Conservation (phyloP, 2,797 vertebrate species). For the Anomalospiza imberbis region DNA sequence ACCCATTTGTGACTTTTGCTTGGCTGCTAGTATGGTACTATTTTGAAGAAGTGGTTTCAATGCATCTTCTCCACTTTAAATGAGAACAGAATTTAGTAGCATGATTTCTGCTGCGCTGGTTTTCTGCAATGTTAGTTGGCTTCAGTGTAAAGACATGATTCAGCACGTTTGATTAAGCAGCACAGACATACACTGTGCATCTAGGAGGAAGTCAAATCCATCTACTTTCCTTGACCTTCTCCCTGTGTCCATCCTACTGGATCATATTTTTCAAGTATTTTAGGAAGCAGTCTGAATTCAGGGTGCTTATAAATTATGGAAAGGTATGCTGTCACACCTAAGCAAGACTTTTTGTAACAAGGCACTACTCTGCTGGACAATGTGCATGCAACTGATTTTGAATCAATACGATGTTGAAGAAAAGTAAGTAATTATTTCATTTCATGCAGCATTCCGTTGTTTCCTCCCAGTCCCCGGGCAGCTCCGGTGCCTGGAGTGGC, state of each 20-base stretch:
- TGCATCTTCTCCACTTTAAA: neutral
- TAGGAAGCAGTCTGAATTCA: neutral
- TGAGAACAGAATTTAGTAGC: neutral
- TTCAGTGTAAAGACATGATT: neutral
- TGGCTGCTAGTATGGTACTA: neutral
- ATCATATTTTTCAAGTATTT: neutral
- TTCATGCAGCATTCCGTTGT: no score
- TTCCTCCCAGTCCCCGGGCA: no score
- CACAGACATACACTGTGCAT: neutral
- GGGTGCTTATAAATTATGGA: neutral
- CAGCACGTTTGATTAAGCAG: neutral
- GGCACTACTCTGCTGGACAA: neutral
- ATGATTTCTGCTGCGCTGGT: neutral
- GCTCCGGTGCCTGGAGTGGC: no score
- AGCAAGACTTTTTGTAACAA: neutral
- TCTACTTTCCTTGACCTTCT: neutral
- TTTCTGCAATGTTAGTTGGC: neutral
- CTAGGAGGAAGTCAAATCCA: neutral
- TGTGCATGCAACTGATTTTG: neutral
- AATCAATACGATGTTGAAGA: neutral
- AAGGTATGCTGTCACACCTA: neutral
- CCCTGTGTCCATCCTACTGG: neutral
- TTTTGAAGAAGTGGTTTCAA: neutral
- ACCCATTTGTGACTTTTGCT: neutral
- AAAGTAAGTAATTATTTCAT: neutral